Evolutionary conservation across 2,113 vertebrate species (phyloP), one percentile per base, ranked within the genome.

Genomic region (Gopherus evgoodei): DNA sequence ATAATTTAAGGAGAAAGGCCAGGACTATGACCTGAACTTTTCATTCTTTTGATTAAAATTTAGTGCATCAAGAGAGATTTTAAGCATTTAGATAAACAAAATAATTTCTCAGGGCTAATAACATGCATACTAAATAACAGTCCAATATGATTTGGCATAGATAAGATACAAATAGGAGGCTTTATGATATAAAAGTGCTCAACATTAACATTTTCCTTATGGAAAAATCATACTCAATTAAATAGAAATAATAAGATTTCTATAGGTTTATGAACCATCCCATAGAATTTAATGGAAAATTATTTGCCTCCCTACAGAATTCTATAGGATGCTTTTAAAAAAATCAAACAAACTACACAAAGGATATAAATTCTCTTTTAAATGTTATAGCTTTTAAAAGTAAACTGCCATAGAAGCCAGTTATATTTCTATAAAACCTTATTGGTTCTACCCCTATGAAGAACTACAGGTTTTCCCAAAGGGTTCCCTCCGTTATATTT

Each of bases 401-500:
- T 16, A 93, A 8, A 38, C 17, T 75, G 79, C 52, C 85, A 87
- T 80, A 90, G 86, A 84, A 90, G 56, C 52, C 31, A 65, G 50
- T 89, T 54, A 92, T 92, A 87, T 53, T 5, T 82, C 56, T 75
- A 47, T 29, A 84, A 80, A 80, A 80, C 8, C 22, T 6, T 62
- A 79, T 82, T 17, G 54, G 52, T 16, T 90, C 13, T 5, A 0
- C 90, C 88, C 79, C 62, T 93, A 90, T 52, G n/a, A n/a, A 90
- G 91, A 76, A 75, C 29, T 84, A 27, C 19, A 65, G 21, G 62
- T 29, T 93, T 90, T 90, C 59, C 47, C 42, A 35, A 87, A 69
- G 69, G 54, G 62, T 29, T 14, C 57, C 29, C 72, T 50, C 44
- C 21, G 53, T 59, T 89, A 75, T 47, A 29, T 3, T 57, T 72